Evolutionary conservation across 2,888 invertebrate genomes (phyloP), one percentile per base, ranked within the genome.

Genomic region (Terebella lapidaria): DNA sequence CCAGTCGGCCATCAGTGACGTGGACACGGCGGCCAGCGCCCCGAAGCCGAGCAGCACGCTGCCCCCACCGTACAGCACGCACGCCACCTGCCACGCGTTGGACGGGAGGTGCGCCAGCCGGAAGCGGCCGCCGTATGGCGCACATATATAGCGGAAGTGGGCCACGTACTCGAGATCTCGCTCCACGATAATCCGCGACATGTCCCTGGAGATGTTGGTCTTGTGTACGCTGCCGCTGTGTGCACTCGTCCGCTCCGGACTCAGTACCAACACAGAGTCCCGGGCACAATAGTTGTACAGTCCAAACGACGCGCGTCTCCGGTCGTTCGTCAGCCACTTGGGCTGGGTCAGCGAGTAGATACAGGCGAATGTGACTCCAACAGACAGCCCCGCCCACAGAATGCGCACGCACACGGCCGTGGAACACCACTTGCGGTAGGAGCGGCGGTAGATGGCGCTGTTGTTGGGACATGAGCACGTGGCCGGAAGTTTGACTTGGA

Each of bases 261-360:
- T n/a, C 10, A n/a, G 10, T n/a, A 15, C 42, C 24, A 29, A 10
- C 51, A 22, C 49, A 25, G 45, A 42, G 55, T 69, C 67, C 56
- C 64, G 59, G 28, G 70, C 61, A 62, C 73, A 74, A 49, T 68
- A 72, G 42, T 68, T 70, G 65, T 70, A 71, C 56, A 75, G 66
- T 22, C 75, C 76, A 54, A 74, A 72, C 2, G 71, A 66, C 59
- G 71, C 68, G 2, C 69, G 56, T 29, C 63, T 59, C 56, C 70
- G 67, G 5, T 66, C 61, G 60, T 74, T 73, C n/a, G 78, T 69
- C 56, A 81, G 72, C 81, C 81, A 81, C 58, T 76, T 76, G 1
- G 80, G 79, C 61, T 81, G 80, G 4, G 79, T 70, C 63, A 81
- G 79, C 49, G 77, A 74, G 59, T 75, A 75, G 3, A 74, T 74